Base-by-base conservation (phyloP, 2,797 vertebrate species). In the Urophycis tenuis region DNA sequence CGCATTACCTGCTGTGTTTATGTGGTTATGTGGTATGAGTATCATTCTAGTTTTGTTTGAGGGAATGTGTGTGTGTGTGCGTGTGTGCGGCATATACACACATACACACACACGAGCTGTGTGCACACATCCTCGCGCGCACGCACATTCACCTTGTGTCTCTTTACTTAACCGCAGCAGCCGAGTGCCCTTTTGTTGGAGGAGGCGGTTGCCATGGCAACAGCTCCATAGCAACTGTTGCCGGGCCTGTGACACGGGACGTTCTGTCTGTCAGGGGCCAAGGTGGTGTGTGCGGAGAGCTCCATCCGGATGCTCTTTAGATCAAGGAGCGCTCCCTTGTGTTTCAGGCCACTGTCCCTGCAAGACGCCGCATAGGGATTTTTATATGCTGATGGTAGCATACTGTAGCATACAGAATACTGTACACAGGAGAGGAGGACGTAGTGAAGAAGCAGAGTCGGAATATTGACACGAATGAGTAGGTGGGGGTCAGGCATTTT, bases 121-220 rank as follows among this genome's bases (percentile, higher is more conserved):
- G 64, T 29, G 25, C 64, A 14, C 25, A 3, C 39, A 17, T 30
- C 64, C 64, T 30, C 25, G 2, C 15, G 29, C 29, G 64, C n/a
- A n/a, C 3, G 15, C 67, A 15, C 9, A 3, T 70, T 29, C 30
- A 31, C 29, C 31, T 12, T 32, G 11, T 76, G 69, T 67, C 25
- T 70, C 41, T 77, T 77, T 34, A 76, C 77, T 71, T 78, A 78
- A 74, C 78, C 74, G 78, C 75, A 34, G 80, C 74, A 39, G 33
- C 82, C 25, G 67, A 80, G 69, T 80, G 83, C 77, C 80, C 83
- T 86, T 86, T 86, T 79, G 77, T 76, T 71, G 60, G 77, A 82
- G 80, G 86, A 87, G 84, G 73, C 79, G 83, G 87, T 89, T 89
- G 86, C 88, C 79, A 87, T 86, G 75, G 82, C 64, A 71, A 88